Conservation (phyloP, 2,888 invertebrate genomes). For the Malachius bipustulatus region DNA sequence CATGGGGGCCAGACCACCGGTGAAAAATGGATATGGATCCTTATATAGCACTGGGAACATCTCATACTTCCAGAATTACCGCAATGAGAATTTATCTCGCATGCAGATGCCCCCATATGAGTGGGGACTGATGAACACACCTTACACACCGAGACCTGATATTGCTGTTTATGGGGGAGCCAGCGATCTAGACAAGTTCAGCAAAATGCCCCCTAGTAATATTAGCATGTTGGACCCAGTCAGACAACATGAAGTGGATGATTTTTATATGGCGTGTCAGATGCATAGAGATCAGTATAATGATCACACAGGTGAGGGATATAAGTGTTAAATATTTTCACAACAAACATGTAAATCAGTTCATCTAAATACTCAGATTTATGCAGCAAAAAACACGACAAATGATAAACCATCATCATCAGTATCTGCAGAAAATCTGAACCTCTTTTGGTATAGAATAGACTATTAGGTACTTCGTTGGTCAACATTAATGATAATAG, state of each 20-base stretch:
- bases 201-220: slow-evolving; percentile 29
- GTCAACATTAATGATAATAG: too few relatives aligned
- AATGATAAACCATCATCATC: too few relatives aligned
- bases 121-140: slow-evolving; percentile 33
- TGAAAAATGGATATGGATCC: slow-evolving; percentile 28
- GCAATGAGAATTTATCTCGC: slow-evolving; percentile 36
- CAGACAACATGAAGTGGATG: slow-evolving; percentile 36
- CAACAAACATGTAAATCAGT: too few relatives aligned
- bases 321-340: too few relatives aligned
- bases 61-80: slow-evolving; percentile 35
- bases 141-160: slow-evolving; percentile 34
- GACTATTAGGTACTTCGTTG: too few relatives aligned
- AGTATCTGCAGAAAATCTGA: too few relatives aligned
- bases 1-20: slow-evolving; percentile 34
- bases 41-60: slow-evolving; percentile 25
- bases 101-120: slow-evolving; percentile 35
- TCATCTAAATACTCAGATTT: too few relatives aligned
- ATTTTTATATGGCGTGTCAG: slow-evolving; percentile 42
- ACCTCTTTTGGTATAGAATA: too few relatives aligned
- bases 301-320: slow-evolving; percentile 44
- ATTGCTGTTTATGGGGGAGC: slow-evolving; percentile 28
- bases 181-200: slow-evolving; percentile 27
- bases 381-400: too few relatives aligned
- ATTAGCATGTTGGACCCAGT: slow-evolving; percentile 34
- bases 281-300: slow-evolving; percentile 50